Percentiles rank a stretch among this genome's conserved stretches.
Evolutionary conservation across 2,888 invertebrate species (phyloP).

Genomic region (Formica aserva): DNA sequence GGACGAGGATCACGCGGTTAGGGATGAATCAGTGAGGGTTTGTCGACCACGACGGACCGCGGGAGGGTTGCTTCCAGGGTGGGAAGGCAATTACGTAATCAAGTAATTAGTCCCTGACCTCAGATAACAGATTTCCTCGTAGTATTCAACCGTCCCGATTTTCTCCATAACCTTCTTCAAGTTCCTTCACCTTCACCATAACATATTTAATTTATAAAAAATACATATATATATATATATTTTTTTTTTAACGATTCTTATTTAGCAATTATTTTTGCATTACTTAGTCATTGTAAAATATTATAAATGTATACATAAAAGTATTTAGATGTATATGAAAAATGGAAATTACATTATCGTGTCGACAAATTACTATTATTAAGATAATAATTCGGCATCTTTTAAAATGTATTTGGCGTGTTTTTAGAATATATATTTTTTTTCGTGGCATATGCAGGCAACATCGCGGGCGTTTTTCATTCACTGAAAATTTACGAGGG

Average conservation of each 20-base stretch:
- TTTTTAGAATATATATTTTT: conserved; percentile 32
- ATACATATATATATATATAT: neutral
- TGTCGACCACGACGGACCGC: conserved; percentile 75
- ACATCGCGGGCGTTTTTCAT: conserved; percentile 49
- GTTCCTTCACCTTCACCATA: conserved; percentile 45
- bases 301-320: neutral
- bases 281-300: neutral
- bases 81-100: conserved; percentile 84
- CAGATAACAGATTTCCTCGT: conserved; percentile 80
- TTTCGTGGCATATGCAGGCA: conserved; percentile 34
- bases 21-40: conserved; percentile 79
- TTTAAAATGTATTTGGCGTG: neutral
- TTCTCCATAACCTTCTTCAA: conserved; percentile 61
- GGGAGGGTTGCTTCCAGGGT: conserved; percentile 74
- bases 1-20: conserved; percentile 69
- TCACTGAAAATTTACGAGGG: conserved; percentile 66
- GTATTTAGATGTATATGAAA: neutral
- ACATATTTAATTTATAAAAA: conserved; percentile 17
- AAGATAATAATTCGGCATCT: conserved; percentile 15
- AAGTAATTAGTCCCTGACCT: conserved; percentile 85
- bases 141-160: conserved; percentile 72
- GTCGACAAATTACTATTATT: neutral
- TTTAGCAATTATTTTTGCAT: neutral
- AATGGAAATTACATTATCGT: neutral
- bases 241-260: neutral